Evolutionary conservation across 2,797 vertebrate genomes (phyloP), one percentile per base, ranked within the genome.

Genomic region (Acomys russatus): DNA sequence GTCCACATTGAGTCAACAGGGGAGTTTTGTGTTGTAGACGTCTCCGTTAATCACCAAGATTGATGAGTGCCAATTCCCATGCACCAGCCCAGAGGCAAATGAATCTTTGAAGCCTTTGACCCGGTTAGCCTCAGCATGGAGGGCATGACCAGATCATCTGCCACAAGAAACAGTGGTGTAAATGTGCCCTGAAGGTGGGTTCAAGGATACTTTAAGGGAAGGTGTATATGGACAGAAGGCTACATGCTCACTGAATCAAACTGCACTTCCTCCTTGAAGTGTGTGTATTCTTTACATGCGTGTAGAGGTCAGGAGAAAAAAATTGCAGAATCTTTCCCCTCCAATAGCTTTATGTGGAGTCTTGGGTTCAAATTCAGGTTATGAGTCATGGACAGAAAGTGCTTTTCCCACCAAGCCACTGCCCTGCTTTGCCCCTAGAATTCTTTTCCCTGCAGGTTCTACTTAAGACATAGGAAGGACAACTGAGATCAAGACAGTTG

Each of bases 221-320:
- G 9, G 0, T 28, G 20, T 22, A 77, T 28, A 33, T 59, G 18
- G 4, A 4, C 38, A 73, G 54, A 30, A 44, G 44, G 44, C 23
- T n/a, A 44, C 15, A 3, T 38, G 63, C 0, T 59, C 59, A 22
- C 0, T 74, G 54, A 0, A 49, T 20, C 56, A 25, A 61, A 30
- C 6, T 18, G 2, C 9, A 18, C 63, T 17, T 17, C 12, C 18
- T 33, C 9, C 64, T 54, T 0, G 49, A 18, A 3, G 1, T 73
- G 61, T 44, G 44, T 44, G 4, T 44, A 44, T 44, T 44, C 44
- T 44, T 44, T 44, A n/a, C 1, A 25, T 51, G 25, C 1, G 49
- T 22, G 38, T 84, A 5, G 28, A 1, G 20, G 6, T 54, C 64
- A 85, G 83, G 30, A n/a, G 64, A 59, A 59, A 51, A 30, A 54